Evolutionary conservation across 2,888 invertebrate genomes (phyloP).

Genomic region (Beris chalybata): DNA sequence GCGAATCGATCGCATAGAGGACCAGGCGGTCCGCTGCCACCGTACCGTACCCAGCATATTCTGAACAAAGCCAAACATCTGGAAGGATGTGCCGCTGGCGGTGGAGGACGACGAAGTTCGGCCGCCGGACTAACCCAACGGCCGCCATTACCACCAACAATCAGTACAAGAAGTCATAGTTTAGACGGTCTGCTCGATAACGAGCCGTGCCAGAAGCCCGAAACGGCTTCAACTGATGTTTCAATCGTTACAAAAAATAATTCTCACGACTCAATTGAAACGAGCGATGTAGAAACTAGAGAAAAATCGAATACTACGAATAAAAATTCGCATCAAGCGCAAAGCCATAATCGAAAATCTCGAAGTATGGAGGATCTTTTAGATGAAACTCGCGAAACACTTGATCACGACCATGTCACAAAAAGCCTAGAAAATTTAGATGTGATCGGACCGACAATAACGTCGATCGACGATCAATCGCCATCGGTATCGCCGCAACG

Average conservation of each 20-base stretch:
- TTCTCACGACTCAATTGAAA: conserved; percentile 48
- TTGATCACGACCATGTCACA: conserved; percentile 55
- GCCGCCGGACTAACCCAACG: conserved; percentile 52
- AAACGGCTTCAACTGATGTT: conserved; percentile 13
- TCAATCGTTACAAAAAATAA: conserved; percentile 8
- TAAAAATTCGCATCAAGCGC: conserved; percentile 27
- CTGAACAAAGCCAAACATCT: conserved; percentile 46
- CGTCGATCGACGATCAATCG: conserved; percentile 27
- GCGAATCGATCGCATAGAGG: conserved; percentile 48
- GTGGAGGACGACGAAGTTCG: conserved; percentile 48
- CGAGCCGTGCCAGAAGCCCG: conserved; percentile 22
- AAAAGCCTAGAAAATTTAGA: conserved; percentile 54
- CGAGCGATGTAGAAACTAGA: conserved; percentile 42
- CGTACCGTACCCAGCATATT: conserved; percentile 51
- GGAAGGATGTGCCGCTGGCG: conserved; percentile 37
- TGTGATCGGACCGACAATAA: conserved; percentile 16
- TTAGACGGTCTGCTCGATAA: conserved; percentile 66
- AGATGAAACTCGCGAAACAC: conserved; percentile 53
- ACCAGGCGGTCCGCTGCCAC: conserved; percentile 54
- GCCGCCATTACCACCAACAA: conserved; percentile 49
- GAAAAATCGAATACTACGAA: conserved; percentile 6
- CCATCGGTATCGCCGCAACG: conserved; percentile 12
- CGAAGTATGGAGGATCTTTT: conserved; percentile 67
- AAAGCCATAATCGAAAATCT: conserved; percentile 58
- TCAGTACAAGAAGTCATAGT: conserved; percentile 62